Conservation (phyloP, 2,113 vertebrate genomes). For the Coturnix japonica region DNA sequence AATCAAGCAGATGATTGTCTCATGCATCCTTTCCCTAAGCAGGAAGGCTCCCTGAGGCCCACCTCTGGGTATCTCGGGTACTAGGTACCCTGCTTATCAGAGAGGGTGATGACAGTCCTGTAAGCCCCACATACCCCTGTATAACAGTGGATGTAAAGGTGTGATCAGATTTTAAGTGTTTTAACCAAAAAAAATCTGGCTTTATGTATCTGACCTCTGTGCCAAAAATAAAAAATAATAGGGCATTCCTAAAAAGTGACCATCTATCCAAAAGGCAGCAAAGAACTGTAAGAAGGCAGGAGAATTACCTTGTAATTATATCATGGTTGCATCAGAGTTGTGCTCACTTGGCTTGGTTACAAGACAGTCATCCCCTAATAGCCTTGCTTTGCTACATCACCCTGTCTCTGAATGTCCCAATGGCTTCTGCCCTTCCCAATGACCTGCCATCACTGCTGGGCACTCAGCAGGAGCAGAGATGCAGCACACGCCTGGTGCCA, state of each 20-base stretch:
- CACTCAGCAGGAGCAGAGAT: background rate
- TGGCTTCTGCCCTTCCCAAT: background rate
- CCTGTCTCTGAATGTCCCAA: background rate
- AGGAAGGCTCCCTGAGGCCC: background rate
- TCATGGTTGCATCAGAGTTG: background rate
- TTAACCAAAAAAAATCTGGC: background rate
- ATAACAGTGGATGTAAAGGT: slow-evolving; percentile 1
- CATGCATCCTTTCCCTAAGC: background rate
- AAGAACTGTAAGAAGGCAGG: background rate
- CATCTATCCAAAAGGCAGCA: background rate
- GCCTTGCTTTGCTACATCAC: background rate
- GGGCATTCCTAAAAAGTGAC: background rate
- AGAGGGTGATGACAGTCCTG: background rate
- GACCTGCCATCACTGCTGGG: accelerated
- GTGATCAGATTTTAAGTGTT: background rate
- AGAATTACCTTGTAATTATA: accelerated
- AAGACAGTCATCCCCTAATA: background rate
- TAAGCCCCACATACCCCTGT: background rate
- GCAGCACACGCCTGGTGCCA: background rate
- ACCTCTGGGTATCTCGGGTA: background rate
- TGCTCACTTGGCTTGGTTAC: background rate
- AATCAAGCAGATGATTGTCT: slow-evolving; percentile 48
- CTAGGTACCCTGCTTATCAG: background rate
- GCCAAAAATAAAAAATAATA: background rate
- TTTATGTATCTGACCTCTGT: background rate